Base-by-base conservation (phyloP, 1,140 invertebrate species). In the Geopemphigus sp. region DNA sequence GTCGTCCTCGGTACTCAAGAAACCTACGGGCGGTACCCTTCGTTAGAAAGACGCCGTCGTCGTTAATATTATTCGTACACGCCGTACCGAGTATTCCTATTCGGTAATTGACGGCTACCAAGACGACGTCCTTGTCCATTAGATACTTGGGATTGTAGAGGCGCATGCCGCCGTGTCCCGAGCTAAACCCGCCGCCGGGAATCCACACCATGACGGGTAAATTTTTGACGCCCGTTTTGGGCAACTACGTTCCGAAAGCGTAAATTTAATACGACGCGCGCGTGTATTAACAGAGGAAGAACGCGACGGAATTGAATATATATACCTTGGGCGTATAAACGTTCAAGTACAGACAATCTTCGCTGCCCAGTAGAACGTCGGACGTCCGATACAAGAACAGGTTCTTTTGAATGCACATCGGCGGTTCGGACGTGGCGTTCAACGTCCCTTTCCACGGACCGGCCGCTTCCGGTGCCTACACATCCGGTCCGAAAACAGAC, bases 71-170 rank as follows among this genome's bases (percentile, higher is more conserved):
- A n/a, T 22, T 54, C 1, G 19, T 19, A 54, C 1, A 4, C 5
- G 14, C 47, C 39, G 78, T 76, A 84, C 88, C 88, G n/a, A 89
- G 83, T 19, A 87, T 84, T 14, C 87, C 88, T 1, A 90, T 83
- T 72, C 89, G 82, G 83, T 89, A 90, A 82, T 90, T 89, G 17
- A 90, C 83, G 32, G 85, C 86, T 0, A 90, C 89, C 14, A 90
- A 80, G 47, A 90, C 84, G 3, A 89, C 85, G 82, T 88, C 85
- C 81, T 87, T 86, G 82, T 90, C 87, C 66, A 91, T 83, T 4
- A 91, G 83, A 83, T 86, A 89, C 64, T 88, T 87, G 5, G 87
- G 86, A 39, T 85, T 86, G 8, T 83, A 83, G 0, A 84, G 22
- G 10, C 66, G 56, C 3, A 83, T 83, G 39, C 82, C 82, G 1